Evolutionary conservation across 2,888 invertebrate genomes (phyloP), one percentile per base, ranked within the genome.

Genomic region (Cryptocheilus praepositus): DNA sequence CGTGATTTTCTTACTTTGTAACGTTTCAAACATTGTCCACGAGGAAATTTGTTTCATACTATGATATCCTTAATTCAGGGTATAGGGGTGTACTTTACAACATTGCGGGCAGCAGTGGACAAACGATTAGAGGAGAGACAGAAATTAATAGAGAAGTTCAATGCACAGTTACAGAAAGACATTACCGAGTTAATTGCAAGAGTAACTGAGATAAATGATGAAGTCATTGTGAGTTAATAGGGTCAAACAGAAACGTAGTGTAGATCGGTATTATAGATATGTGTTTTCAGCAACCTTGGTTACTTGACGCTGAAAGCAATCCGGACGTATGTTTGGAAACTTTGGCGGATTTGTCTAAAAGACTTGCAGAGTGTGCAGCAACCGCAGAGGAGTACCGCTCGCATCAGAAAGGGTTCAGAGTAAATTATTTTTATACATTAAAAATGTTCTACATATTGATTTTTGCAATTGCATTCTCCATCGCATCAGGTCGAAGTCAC

Each of bases 361-460:
- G 92, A 70, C 90, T 97, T 21, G 88, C 89, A 15, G 91, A 89
- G 0, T 94, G 94, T 71, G 92, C 93, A 60, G 90, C 91, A n/a
- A 90, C 91, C 65, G 95, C 96, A 0, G 92, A 92, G 62, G 93
- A 95, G 81, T 96, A 93, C 84, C 93, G 94, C 73, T 91, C 92
- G 0, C 94, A 95, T 90, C 97, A 97, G 88, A 96, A 95, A 86
- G 93, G 94, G 83, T 96, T 97, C 83, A 94, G 94, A 90, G 95
- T 95, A 88, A 28, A 58, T 45, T 2, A 8, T 21, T 21, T 45
- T 5, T 45, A n/a, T 18, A 44, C 13, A 45, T 45, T n/a, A 2
- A 18, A 45, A 15, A 58, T 1, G 16, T 49, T 49, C 2, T n/a
- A 16, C 16, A 45, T 8, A 45, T n/a, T 4, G 16, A 18, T n/a